Percentiles rank a stretch among this genome's conserved stretches.
phyloP scores from a whole-genome alignment of 2,888 invertebrate species.

The Nysson spinosus region DNA sequence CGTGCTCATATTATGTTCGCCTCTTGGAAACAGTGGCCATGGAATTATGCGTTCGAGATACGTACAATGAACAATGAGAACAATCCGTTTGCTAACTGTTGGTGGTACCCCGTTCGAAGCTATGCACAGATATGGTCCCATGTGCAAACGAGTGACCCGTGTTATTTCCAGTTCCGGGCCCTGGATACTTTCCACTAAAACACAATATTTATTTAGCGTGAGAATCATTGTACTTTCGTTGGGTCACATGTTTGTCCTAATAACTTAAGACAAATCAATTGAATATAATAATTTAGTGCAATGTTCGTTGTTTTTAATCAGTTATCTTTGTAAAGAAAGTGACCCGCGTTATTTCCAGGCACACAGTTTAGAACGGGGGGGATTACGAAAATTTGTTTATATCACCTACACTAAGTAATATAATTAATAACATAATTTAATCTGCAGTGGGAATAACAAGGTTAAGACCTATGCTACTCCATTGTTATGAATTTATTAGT shows the following conservation, averaged over 20 bases:
- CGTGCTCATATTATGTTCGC: conserved; percentile 5
- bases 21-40: background rate
- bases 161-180: conserved; percentile 83
- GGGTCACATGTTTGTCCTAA: too few species aligned
- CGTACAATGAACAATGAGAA: conserved; percentile 88
- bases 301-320: too few species aligned
- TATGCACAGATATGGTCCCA: conserved; percentile 88
- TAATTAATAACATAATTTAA: background rate
- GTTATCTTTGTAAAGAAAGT: too few species aligned
- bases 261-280: too few species aligned
- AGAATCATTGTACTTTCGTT: too few species aligned
- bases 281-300: too few species aligned
- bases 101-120: conserved; percentile 87
- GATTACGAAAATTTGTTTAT: too few species aligned
- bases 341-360: too few species aligned
- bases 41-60: conserved; percentile 61
- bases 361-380: too few species aligned
- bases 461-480: background rate
- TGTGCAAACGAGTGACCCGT: conserved; percentile 85
- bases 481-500: background rate
- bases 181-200: conserved; percentile 81
- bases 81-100: conserved; percentile 79
- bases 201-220: conserved; percentile 31
- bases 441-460: background rate
- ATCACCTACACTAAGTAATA: too few species aligned